Percentiles rank a stretch among this genome's conserved stretches.
Evolutionary conservation across 1,140 invertebrate species (phyloP).

Genomic region (Euschistus heros): DNA sequence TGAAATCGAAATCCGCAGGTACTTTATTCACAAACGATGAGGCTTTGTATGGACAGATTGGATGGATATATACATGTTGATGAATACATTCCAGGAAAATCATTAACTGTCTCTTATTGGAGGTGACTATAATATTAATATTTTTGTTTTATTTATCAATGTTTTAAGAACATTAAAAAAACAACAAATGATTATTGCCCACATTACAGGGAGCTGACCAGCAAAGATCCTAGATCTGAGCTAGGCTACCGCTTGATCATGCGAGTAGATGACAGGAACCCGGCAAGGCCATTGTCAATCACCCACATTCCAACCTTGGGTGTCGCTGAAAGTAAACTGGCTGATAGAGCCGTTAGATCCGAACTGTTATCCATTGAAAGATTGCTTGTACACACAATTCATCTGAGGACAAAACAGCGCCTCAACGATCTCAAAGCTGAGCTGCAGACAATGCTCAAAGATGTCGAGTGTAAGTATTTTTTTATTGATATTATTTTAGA

Average conservation of each 20-base stretch:
- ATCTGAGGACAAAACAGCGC: slow-evolving; percentile 74
- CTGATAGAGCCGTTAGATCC: slow-evolving; percentile 67
- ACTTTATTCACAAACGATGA: slow-evolving; percentile 83
- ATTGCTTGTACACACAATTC: slow-evolving; percentile 93
- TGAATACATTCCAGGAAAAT: slow-evolving; percentile 80
- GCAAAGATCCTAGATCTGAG: slow-evolving; percentile 67
- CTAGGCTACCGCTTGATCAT: slow-evolving; percentile 77
- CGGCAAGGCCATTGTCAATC: slow-evolving; percentile 69
- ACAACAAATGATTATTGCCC: background rate
- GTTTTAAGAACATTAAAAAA: background rate
- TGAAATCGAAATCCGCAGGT: slow-evolving; percentile 42
- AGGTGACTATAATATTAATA: slow-evolving; percentile 40
- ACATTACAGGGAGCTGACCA: slow-evolving; percentile 37
- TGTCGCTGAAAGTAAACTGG: slow-evolving; percentile 57
- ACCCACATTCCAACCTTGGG: slow-evolving; percentile 78
- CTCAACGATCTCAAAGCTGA: slow-evolving; percentile 74
- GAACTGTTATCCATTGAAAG: slow-evolving; percentile 89
- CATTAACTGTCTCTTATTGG: slow-evolving; percentile 89
- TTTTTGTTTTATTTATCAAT: background rate
- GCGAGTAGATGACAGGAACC: slow-evolving; percentile 75
- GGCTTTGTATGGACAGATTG: slow-evolving; percentile 75
- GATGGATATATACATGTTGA: slow-evolving; percentile 87
- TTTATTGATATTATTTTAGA: background rate
- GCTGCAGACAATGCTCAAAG: slow-evolving; percentile 57
- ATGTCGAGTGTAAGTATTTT: slow-evolving; percentile 52